Evolutionary conservation across 23 tunicate genomes (phyloP), one percentile per base, ranked within the genome.

Genomic region (Aplidium turbinatum): DNA sequence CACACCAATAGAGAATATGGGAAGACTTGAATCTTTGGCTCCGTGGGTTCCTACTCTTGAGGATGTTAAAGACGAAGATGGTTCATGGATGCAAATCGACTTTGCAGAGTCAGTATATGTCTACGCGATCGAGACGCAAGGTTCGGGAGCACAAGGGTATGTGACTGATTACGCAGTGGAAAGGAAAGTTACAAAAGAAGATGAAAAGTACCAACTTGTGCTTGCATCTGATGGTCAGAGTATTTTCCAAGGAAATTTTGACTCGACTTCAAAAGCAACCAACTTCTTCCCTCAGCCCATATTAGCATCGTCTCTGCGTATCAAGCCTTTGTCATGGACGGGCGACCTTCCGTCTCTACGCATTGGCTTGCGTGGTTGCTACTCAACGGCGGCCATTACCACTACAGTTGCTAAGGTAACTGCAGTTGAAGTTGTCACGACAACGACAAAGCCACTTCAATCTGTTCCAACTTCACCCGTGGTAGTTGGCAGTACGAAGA

Each of bases 281-380:
- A 72, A 60, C 29, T 25, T 30, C 35, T 78, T 86, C 16, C 6
- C 66, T 33, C 48, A 25, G 3, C 75, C 79, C 0, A 16, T 72
- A 25, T 54, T 78, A 18, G 61, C 72, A 0, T 47, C 78, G 19
- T 40, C 73, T 0, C 9, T 86, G 24, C 32, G 65, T 1, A 71
- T 86, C 58, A 46, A 24, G 42, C 80, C 93, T 21, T 30, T 39
- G 22, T 33, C 47, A 20, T 86, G 93, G 93, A 69, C 47, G 21
- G 69, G 42, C 7, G 70, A 48, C 7, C 19, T 76, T 33, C 85
- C 93, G 11, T 75, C 85, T 4, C 73, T 86, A 23, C 77, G 85
- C 21, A 6, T 86, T 32, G 93, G 72, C 4, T 58, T 86, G 7
- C 35, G 33, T 20, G 93, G 93, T 9, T 86, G 93, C 60, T 86